phyloP scores from a whole-genome alignment of 2,113 vertebrate species.

The Zosterops japonicus region DNA sequence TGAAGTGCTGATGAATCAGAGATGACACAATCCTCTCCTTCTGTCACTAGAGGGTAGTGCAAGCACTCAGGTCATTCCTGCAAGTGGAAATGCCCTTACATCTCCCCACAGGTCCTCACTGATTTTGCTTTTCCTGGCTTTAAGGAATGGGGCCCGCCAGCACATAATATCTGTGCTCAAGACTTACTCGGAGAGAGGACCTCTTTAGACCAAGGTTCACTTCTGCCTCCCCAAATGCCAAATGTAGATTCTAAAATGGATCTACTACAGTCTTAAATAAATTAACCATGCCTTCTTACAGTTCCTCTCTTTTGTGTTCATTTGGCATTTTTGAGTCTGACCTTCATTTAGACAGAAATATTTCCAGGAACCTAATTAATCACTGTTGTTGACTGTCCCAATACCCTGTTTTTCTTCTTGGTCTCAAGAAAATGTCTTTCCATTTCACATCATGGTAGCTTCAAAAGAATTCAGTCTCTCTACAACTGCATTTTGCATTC shows the following conservation, averaged over 20 bases:
- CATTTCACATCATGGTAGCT: background rate
- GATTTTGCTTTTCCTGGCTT: background rate
- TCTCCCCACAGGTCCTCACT: background rate
- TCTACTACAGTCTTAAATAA: background rate
- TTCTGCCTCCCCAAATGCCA: background rate
- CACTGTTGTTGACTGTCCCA: background rate
- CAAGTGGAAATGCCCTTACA: background rate
- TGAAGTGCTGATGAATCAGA: background rate
- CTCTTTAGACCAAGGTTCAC: background rate
- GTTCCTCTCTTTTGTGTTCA: background rate
- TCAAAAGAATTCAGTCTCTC: background rate
- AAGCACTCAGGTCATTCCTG: constrained; percentile 12
- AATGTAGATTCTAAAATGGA: background rate
- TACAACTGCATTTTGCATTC: background rate
- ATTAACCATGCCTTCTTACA: background rate
- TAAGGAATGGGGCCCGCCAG: background rate
- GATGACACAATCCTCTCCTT: background rate
- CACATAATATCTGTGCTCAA: background rate
- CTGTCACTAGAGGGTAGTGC: constrained; percentile 66
- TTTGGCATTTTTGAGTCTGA: background rate
- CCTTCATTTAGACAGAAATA: background rate
- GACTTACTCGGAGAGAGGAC: background rate
- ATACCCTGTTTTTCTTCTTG: background rate
- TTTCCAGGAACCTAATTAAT: background rate
- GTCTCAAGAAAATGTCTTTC: background rate